phyloP scores from a whole-genome alignment of 2,888 invertebrate species.

The Chrysopilus asiliformis region DNA sequence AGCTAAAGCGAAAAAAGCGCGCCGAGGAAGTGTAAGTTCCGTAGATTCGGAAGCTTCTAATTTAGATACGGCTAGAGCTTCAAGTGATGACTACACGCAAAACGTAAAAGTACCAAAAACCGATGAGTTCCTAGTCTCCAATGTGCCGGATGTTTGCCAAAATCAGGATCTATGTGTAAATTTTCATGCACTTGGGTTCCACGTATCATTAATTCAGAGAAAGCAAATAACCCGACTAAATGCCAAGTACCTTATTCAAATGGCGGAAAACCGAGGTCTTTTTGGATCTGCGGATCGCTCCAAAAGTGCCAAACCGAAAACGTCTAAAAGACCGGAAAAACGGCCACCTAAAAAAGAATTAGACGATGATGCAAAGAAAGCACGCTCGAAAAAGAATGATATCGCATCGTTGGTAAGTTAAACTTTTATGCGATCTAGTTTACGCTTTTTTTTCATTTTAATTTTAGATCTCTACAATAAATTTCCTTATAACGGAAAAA shows the following conservation, averaged over 20 bases:
- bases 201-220: conserved; percentile 44
- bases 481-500: background rate
- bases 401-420: conserved; percentile 16
- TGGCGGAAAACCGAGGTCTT: conserved; percentile 66
- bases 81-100: conserved; percentile 8
- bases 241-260: conserved; percentile 70
- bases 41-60: conserved; percentile 8
- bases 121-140: conserved; percentile 48
- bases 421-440: background rate
- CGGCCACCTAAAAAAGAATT: conserved; percentile 5
- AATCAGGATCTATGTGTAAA: conserved; percentile 38
- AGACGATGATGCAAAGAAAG: conserved; percentile 1
- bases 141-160: conserved; percentile 45
- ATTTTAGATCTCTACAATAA: background rate
- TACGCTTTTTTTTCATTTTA: conserved; percentile 5
- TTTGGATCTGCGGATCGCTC: conserved; percentile 45
- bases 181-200: conserved; percentile 42
- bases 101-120: conserved; percentile 15
- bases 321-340: conserved; percentile 29
- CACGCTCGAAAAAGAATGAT: conserved; percentile 13
- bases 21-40: conserved; percentile 1
- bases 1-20: background rate
- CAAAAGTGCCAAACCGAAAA: conserved; percentile 30
- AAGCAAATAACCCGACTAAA: conserved; percentile 58
- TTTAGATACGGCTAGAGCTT: conserved; percentile 5